Base-by-base conservation (phyloP, 2,113 vertebrate species). In the Paracanthobrama guichenoti region DNA sequence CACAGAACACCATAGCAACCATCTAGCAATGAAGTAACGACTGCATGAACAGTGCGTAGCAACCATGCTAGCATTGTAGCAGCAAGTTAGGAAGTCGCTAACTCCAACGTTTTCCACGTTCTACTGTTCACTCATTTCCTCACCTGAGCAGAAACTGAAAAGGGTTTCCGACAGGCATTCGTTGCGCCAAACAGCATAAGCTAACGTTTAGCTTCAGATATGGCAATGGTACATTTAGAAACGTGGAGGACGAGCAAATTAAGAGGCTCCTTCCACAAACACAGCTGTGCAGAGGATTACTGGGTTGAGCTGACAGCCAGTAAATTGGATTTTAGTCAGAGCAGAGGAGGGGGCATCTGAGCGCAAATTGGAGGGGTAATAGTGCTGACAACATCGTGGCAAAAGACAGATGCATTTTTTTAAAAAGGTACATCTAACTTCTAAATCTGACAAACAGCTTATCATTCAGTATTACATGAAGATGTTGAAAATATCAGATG, bases 251-350 rank as follows among this genome's bases (percentile, higher is more conserved):
- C 91, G 90, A 91, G 89, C 87, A 91, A 93, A 92, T 94, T 93
- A 94, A 92, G 93, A 91, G 92, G 77, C 92, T 91, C 91, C 91
- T 42, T 93, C 92, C 92, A 93, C 91, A 91, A 92, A 91, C 92
- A 94, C 92, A 92, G 93, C 93, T 87, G 90, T 90, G 91, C 92
- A 91, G 93, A 90, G 93, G 93, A 94, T 94, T 94, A 95, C 91
- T 92, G 93, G 92, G 91, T 91, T 92, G 91, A 94, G 92, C 92
- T 94, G 94, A 95, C 94, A 94, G 94, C 92, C 92, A 94, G 93
- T 92, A 94, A 95, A 94, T 95, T 94, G 93, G 94, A 95, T 94
- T 95, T 95, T 93, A 94, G 93, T 94, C 93, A 93, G 92, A 94
- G 92, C 90, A 92, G 87, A 89, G 71, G 76, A 75, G 69, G 76